Evolutionary conservation across 2,888 invertebrate species (phyloP), one percentile per base, ranked within the genome.

Genomic region (Listrodromus nycthemerus): DNA sequence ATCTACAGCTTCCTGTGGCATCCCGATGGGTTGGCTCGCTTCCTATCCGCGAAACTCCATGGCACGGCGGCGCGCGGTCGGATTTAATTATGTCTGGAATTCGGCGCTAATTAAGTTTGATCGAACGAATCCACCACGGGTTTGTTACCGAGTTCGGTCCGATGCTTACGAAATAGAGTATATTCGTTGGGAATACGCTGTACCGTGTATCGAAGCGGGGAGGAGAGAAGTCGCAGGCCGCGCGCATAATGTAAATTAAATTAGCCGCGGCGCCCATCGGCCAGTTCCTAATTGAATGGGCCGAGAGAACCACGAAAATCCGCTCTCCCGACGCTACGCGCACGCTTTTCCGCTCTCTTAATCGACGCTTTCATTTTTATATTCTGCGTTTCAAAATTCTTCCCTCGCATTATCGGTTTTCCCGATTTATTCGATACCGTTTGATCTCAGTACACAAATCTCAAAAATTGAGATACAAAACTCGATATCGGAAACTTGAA

Each of bases 41-140:
- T 50, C 55, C 61, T 61, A 16, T 30, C 24, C 48, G 63, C 80
- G 67, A 80, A 82, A 82, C 73, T 73, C 65, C 45, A 45, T 8
- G 41, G 30, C 33, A 58, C 66, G 58, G 19, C 19, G 58, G 30
- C 48, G 70, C 79, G 85, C 74, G 91, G 89, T 91, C 84, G 90
- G 89, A 91, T 92, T 91, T 91, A 91, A 92, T 92, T 92, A 92
- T 91, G 90, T 90, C 91, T 90, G 91, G 91, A 92, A 92, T 92
- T 90, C 89, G 89, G 89, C 88, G 91, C 90, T 92, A 92, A 92
- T 92, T 92, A 91, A 91, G 90, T 91, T 91, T 90, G 91, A 92
- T 92, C 91, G 91, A 92, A 91, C 91, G 91, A 91, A 91, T 91
- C 88, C 71, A 71, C 70, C 89, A 89, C 89, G 89, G 90, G 90